A percentile compares a stretch with the other conserved stretches of the same genome.
Conservation (phyloP, 2,888 invertebrate species). For the Isoperla grammatica region DNA sequence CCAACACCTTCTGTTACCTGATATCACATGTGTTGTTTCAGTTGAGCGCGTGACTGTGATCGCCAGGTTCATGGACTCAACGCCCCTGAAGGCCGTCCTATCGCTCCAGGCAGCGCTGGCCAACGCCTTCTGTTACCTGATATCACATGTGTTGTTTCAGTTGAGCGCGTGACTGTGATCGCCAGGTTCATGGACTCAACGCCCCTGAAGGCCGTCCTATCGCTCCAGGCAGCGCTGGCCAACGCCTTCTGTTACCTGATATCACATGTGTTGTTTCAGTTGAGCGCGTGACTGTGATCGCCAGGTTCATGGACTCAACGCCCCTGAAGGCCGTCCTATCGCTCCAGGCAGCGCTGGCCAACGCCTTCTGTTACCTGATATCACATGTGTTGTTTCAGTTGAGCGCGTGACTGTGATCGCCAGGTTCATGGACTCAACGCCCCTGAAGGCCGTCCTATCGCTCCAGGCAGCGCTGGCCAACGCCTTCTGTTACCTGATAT, state of each 20-base stretch:
- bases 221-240: conserved; percentile 87
- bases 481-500: conserved; percentile 93
- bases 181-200: conserved; percentile 90
- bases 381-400: conserved; percentile 59
- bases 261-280: too few relatives aligned
- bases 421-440: conserved; percentile 86
- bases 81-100: conserved; percentile 75
- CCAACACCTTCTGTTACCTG: conserved; percentile 95
- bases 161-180: conserved; percentile 90
- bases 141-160: too few relatives aligned
- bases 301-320: conserved; percentile 86
- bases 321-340: conserved; percentile 76
- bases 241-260: conserved; percentile 96
- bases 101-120: conserved; percentile 89
- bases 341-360: conserved; percentile 89
- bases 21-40: too few relatives aligned
- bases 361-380: conserved; percentile 95
- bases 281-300: conserved; percentile 89
- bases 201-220: conserved; percentile 73
- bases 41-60: conserved; percentile 93
- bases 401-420: conserved; percentile 92
- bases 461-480: conserved; percentile 92
- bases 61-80: conserved; percentile 87
- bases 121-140: conserved; percentile 94
- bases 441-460: conserved; percentile 72